A percentile compares a stretch with the other conserved stretches of the same genome.
phyloP scores from a whole-genome alignment of 2,797 vertebrate species.

The Graptemys geographica region DNA sequence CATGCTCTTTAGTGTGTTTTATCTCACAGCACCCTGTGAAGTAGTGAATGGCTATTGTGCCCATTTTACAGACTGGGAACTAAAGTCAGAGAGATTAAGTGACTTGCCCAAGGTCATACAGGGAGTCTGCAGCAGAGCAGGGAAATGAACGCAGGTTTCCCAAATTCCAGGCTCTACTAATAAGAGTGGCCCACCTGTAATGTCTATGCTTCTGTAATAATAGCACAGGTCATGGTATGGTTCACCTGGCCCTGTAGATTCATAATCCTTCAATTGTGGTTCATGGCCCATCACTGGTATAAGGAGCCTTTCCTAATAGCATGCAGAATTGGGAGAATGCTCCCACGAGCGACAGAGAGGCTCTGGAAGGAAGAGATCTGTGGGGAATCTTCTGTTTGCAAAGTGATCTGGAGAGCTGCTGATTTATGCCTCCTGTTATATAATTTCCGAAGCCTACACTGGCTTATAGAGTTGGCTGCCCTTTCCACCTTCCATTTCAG shows the following conservation, averaged over 20 bases:
- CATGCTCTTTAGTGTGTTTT: no score
- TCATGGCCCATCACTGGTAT: background rate
- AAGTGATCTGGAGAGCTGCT: background rate
- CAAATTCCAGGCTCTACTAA: background rate
- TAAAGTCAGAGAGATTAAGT: background rate
- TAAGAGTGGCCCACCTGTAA: background rate
- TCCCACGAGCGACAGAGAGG: background rate
- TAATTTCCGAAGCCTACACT: background rate
- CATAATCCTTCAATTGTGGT: background rate
- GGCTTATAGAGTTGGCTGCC: background rate
- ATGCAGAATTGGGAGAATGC: background rate
- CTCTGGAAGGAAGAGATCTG: no score
- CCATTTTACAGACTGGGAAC: background rate
- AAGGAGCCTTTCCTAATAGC: background rate
- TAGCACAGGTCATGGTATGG: background rate
- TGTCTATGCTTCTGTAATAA: background rate
- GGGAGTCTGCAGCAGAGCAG: background rate
- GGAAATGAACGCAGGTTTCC: background rate
- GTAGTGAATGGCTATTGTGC: background rate
- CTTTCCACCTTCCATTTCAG: background rate
- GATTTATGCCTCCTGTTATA: background rate
- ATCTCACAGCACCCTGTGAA: no score
- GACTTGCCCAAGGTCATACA: background rate
- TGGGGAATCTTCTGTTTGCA: background rate
- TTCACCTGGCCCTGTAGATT: background rate